Conservation (phyloP, 1,140 invertebrate species). For the Diploscapter pachys region DNA sequence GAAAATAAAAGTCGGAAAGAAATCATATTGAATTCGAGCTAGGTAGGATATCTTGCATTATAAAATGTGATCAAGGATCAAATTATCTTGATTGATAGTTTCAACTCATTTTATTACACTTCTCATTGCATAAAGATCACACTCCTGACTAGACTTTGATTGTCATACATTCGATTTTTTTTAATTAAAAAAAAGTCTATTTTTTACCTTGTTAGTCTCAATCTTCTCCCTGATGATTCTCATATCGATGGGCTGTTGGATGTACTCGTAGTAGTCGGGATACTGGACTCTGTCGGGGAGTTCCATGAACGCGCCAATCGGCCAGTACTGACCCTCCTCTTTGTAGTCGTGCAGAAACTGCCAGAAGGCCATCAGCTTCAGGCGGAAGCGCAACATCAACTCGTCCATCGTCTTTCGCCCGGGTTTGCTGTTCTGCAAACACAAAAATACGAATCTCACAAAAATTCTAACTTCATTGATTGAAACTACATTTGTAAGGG, state of each 20-base stretch:
- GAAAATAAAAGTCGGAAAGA: too few relatives aligned
- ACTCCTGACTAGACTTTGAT: too few relatives aligned
- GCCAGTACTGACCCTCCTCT: slow-evolving; percentile 77
- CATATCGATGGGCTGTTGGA: slow-evolving; percentile 94
- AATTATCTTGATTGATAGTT: too few relatives aligned
- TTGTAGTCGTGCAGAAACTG: slow-evolving; percentile 40
- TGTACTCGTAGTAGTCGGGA: slow-evolving; percentile 95
- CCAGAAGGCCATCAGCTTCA: slow-evolving; percentile 46
- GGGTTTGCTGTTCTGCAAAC: neutral
- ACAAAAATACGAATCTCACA: too few relatives aligned
- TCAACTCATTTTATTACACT: too few relatives aligned
- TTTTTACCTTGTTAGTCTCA: slow-evolving; percentile 64
- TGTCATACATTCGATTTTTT: too few relatives aligned
- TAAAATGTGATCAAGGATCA: too few relatives aligned
- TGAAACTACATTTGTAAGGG: too few relatives aligned
- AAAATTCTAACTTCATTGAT: too few relatives aligned
- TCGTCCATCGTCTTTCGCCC: slow-evolving; percentile 27
- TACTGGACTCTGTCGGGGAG: slow-evolving; percentile 88
- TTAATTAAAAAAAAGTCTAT: neutral
- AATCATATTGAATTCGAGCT: too few relatives aligned
- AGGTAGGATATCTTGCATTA: too few relatives aligned
- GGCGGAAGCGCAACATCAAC: slow-evolving; percentile 38
- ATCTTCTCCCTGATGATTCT: slow-evolving; percentile 85
- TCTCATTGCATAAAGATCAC: too few relatives aligned
- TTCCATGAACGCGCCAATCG: slow-evolving; percentile 89